phyloP scores from a whole-genome alignment of 2,113 vertebrate genomes.

The Pseudonaja textilis region DNA sequence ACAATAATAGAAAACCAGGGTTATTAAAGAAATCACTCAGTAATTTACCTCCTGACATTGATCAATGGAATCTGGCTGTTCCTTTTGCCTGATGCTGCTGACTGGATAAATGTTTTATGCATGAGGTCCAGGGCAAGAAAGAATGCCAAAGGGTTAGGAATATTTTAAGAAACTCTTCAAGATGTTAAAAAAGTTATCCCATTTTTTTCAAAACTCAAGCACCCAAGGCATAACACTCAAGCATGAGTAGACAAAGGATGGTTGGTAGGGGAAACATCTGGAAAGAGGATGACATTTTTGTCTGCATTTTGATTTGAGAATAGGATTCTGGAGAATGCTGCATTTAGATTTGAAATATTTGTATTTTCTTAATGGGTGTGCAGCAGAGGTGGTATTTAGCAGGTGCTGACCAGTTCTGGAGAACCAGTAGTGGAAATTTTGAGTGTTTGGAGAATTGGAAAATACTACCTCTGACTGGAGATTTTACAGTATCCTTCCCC shows the following conservation, averaged over 20 bases:
- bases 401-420: no score
- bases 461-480: no score
- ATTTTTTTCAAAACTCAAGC: conserved; percentile 77
- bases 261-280: conserved; percentile 50
- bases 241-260: conserved; percentile 46
- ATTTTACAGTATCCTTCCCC: no score
- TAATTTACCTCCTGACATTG: conserved; percentile 79
- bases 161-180: conserved; percentile 85
- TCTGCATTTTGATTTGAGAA: background rate
- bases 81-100: conserved; percentile 82
- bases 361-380: background rate
- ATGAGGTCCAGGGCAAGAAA: conserved; percentile 80
- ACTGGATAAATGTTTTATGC: conserved; percentile 89
- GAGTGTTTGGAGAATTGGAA: no score
- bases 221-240: conserved; percentile 65
- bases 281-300: conserved; percentile 5
- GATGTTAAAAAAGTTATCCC: conserved; percentile 82
- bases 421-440: no score
- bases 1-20: conserved; percentile 65
- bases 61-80: conserved; percentile 83
- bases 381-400: no score
- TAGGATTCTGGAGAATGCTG: background rate
- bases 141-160: conserved; percentile 87
- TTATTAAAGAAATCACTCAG: conserved; percentile 76
- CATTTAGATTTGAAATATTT: background rate